Evolutionary conservation across 2,113 vertebrate genomes (phyloP), one percentile per base, ranked within the genome.

Genomic region (Poeciliopsis turrubarensis): DNA sequence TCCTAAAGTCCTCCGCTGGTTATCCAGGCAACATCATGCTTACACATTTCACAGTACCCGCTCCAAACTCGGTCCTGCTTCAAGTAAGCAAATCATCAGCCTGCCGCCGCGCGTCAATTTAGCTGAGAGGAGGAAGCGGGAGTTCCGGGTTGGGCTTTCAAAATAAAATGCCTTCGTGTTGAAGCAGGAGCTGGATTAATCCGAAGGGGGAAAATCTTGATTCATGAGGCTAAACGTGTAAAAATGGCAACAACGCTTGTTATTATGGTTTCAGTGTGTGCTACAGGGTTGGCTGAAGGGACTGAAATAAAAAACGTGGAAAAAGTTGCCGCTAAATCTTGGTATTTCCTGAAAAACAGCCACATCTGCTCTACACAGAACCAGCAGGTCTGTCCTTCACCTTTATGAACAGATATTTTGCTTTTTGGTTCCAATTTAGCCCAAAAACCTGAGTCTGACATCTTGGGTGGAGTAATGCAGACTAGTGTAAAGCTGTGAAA

Each of bases 11-110:
- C 83, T 86, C 88, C 89, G 84, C 79, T 81, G 86, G 91, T 93
- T 93, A 92, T 90, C 89, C 90, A 70, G 90, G 90, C 94, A 93
- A 91, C 94, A 89, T 95, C 94, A 92, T 86, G 89, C 84, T 93
- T 93, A 85, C 89, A 93, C 95, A 95, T 95, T 96, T 97, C 95
- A 93, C 96, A 96, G 93, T 94, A 92, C 94, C 95, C 96, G 96
- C 96, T 96, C 95, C 95, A 94, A 95, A 94, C 95, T 93, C 92
- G 91, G 91, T 94, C 92, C 92, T 93, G 94, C 95, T 93, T 80
- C 92, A 87, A 94, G 94, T 93, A 93, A 95, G 95, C 95, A 93
- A 95, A 96, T 94, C 95, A 96, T 92, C 93, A 92, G 77, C 74
- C 79, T 72, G 81, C 80, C 82, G 32, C 82, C 3, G 60, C 73